A percentile compares a stretch with the other conserved stretches of the same genome.
These are phyloP conservation scores for Metaphire vulgaris DNA, from an alignment of 1,140 invertebrate genomes.

Conservation along the genomic window DNA sequence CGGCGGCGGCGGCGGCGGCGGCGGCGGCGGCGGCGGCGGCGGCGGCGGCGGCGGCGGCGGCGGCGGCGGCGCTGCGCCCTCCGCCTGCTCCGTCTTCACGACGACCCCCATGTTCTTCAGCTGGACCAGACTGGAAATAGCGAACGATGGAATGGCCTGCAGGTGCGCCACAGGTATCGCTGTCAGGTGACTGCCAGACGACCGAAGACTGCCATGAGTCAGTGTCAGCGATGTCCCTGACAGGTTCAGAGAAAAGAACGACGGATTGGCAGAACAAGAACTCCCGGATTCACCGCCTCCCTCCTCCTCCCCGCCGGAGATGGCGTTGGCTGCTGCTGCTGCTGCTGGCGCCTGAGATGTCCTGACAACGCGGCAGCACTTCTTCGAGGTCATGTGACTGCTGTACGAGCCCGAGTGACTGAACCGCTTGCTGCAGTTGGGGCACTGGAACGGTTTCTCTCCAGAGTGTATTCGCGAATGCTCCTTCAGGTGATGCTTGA, in stretches of 20 bases:
- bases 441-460: conserved; percentile 95
- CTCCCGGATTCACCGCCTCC: not conserved
- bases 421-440: conserved; percentile 94
- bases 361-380: conserved; percentile 60
- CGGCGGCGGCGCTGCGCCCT: no score
- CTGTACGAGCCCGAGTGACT: conserved; percentile 99
- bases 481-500: conserved; percentile 93
- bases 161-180: not conserved
- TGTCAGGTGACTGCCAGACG: not conserved
- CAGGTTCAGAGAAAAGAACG: not conserved
- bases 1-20: no score
- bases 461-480: conserved; percentile 88
- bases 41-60: no score
- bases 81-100: not conserved
- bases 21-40: no score
- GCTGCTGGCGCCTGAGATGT: no score
- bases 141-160: not conserved
- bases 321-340: no score
- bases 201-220: not conserved
- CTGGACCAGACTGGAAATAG: not conserved
- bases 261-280: not conserved
- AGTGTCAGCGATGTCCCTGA: not conserved
- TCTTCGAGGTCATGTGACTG: conserved; percentile 98
- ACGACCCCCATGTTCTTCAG: not conserved
- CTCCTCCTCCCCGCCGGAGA: not conserved